Conservation (phyloP, 2,797 vertebrate genomes). For the Enteromius unitaeniatus region DNA sequence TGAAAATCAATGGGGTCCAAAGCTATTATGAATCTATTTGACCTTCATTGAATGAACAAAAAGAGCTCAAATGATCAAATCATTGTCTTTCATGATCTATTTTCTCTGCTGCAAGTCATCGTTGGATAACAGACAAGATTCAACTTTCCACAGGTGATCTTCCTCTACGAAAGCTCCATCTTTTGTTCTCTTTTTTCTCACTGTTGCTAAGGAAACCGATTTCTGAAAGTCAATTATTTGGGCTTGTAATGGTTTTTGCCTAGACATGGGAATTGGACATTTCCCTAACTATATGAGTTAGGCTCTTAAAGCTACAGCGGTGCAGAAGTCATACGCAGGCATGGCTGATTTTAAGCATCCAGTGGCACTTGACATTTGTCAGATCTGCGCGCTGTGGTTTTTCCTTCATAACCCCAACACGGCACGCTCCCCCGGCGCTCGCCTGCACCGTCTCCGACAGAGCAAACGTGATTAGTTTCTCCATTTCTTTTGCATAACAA, state of each 20-base stretch:
- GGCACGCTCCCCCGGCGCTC: conserved; percentile 65
- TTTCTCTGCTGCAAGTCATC: not conserved
- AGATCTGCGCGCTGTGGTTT: conserved; percentile 69
- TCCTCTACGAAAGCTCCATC: conserved; percentile 23
- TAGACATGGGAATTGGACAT: conserved; percentile 75
- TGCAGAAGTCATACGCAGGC: conserved; percentile 69
- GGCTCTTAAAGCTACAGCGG: conserved; percentile 73
- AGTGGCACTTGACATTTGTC: conserved; percentile 83
- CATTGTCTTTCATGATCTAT: not conserved
- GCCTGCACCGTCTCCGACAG: conserved; percentile 63
- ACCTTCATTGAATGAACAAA: not conserved
- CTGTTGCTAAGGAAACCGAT: conserved; percentile 64
- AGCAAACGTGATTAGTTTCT: conserved; percentile 74
- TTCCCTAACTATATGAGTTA: conserved; percentile 75
- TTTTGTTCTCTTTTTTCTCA: conserved; percentile 42
- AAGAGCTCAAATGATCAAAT: not conserved
- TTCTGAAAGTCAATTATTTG: conserved; percentile 84
- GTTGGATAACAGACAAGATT: not conserved
- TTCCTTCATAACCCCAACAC: conserved; percentile 68
- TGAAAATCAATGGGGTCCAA: not conserved
- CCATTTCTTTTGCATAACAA: conserved; percentile 61
- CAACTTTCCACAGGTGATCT: conserved; percentile 19
- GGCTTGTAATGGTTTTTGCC: conserved; percentile 81
- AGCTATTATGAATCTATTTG: not conserved
- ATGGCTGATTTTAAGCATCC: conserved; percentile 69